These are phyloP conservation scores for Gallinago jamesoni DNA, from an alignment of 2,113 vertebrate species.

Conservation along the genomic window DNA sequence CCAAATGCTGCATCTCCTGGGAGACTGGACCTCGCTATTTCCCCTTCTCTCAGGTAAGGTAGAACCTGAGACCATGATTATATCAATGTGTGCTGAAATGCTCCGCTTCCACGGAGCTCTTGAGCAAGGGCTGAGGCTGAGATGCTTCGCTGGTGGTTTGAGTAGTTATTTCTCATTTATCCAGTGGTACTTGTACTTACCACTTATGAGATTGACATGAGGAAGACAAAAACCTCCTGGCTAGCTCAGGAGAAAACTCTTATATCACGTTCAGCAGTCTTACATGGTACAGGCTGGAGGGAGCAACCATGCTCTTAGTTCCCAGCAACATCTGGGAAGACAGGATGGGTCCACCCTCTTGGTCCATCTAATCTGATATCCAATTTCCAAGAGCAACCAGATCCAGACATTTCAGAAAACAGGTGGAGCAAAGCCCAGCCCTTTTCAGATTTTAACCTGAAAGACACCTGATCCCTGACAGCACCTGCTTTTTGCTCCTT, in stretches of 20 bases:
- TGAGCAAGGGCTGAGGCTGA: neutral
- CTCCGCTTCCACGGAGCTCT: neutral
- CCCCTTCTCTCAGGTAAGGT: neutral
- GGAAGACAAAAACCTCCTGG: neutral
- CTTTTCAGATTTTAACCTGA: neutral
- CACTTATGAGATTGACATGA: neutral
- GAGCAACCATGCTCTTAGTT: neutral
- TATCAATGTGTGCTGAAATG: neutral
- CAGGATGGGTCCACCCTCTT: neutral
- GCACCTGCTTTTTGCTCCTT: neutral
- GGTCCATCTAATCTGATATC: neutral
- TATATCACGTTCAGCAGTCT: neutral
- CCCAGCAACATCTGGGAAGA: neutral
- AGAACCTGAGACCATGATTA: neutral
- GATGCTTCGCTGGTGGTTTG: neutral
- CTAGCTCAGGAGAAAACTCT: neutral
- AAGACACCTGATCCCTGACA: neutral
- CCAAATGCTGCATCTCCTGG: neutral
- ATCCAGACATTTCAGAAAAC: neutral
- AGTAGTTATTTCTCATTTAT: neutral
- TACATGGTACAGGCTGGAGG: neutral
- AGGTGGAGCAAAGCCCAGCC: neutral
- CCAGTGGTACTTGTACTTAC: neutral
- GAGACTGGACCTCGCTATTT: neutral
- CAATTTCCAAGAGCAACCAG: neutral